A percentile compares a stretch with the other conserved stretches of the same genome.
phyloP scores from a whole-genome alignment of 2,113 vertebrate species.

The Misgurnus anguillicaudatus region DNA sequence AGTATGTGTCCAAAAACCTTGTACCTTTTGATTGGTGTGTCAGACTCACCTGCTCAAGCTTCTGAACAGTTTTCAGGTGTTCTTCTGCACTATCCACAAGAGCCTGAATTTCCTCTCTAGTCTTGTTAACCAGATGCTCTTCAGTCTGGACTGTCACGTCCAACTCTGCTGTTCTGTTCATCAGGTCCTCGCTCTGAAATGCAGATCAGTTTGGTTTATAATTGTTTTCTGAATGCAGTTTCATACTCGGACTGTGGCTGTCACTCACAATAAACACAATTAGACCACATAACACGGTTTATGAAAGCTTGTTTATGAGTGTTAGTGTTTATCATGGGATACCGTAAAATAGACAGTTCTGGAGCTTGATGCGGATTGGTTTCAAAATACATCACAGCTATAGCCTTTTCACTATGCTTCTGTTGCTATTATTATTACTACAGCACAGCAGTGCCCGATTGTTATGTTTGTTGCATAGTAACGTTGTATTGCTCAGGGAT shows the following conservation, averaged over 20 bases:
- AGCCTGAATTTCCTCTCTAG: conserved; percentile 54
- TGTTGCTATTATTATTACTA: too few species aligned
- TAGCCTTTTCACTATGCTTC: too few species aligned
- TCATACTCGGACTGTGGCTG: neutral
- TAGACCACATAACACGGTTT: neutral
- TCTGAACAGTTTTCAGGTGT: conserved; percentile 58
- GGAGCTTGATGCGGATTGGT: too few species aligned
- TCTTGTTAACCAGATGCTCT: conserved; percentile 60
- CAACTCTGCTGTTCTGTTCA: conserved; percentile 61
- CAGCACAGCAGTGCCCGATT: too few species aligned
- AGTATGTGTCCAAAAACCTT: neutral
- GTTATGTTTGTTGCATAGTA: too few species aligned
- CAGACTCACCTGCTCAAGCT: conserved; percentile 63
- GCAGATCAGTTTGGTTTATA: neutral
- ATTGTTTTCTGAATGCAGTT: neutral
- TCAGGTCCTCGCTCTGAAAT: conserved; percentile 55
- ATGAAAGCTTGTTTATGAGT: neutral
- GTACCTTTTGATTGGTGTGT: neutral
- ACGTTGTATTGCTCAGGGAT: too few species aligned
- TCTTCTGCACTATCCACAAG: conserved; percentile 45
- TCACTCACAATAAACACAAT: neutral
- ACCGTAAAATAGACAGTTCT: neutral
- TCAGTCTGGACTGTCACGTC: conserved; percentile 57
- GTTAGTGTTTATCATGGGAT: neutral
- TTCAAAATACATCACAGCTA: too few species aligned